A percentile compares a stretch with the other conserved stretches of the same genome.
These are phyloP conservation scores for Lucilia cuprina DNA, from an alignment of 1,140 invertebrate genomes.

Conservation along the genomic window DNA sequence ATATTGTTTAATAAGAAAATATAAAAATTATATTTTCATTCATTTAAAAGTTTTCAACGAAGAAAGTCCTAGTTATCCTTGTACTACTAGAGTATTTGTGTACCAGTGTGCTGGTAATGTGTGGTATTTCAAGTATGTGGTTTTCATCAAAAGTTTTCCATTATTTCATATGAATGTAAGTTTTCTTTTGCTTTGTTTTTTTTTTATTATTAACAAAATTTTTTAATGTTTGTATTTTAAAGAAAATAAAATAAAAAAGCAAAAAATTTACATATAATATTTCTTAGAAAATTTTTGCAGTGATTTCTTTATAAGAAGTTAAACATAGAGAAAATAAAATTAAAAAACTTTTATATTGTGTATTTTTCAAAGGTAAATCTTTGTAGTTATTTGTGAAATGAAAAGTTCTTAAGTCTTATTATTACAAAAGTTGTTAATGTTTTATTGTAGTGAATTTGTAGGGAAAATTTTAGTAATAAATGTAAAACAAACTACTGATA, in stretches of 20 bases:
- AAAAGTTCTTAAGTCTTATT: too few species aligned
- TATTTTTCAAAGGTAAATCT: too few species aligned
- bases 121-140: not conserved
- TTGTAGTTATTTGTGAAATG: too few species aligned
- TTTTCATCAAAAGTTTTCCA: not conserved
- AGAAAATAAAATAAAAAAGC: not conserved
- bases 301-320: not conserved
- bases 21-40: not conserved
- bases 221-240: not conserved
- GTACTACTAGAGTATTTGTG: not conserved
- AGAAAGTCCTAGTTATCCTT: not conserved
- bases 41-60: not conserved
- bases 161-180: not conserved
- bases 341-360: too few species aligned
- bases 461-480: too few species aligned
- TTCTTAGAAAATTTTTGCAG: not conserved
- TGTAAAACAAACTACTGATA: too few species aligned
- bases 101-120: not conserved
- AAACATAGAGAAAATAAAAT: not conserved
- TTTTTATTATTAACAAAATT: not conserved
- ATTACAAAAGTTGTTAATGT: too few species aligned
- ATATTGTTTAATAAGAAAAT: not conserved
- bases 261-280: not conserved
- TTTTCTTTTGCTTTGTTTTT: not conserved
- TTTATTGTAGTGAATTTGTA: too few species aligned